Evolutionary conservation across 2,888 invertebrate species (phyloP), one percentile per base, ranked within the genome.

Genomic region (Chymomyza fuscimana): DNA sequence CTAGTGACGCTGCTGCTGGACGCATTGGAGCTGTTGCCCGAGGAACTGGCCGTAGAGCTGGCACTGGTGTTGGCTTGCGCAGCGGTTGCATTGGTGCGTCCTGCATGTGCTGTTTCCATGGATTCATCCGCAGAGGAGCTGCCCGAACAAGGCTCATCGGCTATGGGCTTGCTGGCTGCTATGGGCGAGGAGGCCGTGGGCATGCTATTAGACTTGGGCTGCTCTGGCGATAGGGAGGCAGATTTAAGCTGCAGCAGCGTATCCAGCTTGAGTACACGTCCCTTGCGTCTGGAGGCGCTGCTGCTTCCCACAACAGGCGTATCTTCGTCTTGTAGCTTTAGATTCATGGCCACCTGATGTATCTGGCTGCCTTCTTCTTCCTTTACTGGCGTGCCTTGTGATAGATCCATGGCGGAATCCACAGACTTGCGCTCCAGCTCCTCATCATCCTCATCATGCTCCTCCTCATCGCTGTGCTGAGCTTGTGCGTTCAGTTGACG

Each of bases 261-360:
- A 76, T 97, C 96, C 65, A 98, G 92, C 84, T 97, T 97, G 83
- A 95, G 95, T 0, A 97, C 97, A 63, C 95, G 95, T 0, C 97
- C 97, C 92, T 98, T 98, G 80, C 98, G 94, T 25, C 97, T 82
- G 0, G 84, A 77, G 89, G 56, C 92, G 29, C 75, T 80, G 46
- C 84, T 79, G 67, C 80, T 82, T 72, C 83, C 86, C 64, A 87
- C 86, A 40, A 88, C 65, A 1, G 92, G 90, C 4, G 91, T 91
- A 4, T 90, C 90, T 1, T 89, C 86, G 4, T 88, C 87, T n/a
- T 82, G 72, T 52, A 88, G 63, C 74, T 91, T 90, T 2, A 90
- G 76, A 63, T 90, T 90, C 52, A 89, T 86, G 29, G 86, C 85
- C 51, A 63, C 36, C 54, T 65, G 74, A 64, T 65, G 64, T 12